These are phyloP conservation scores for Tetramorium alpestre DNA, from an alignment of 1,140 invertebrate species.

Conservation along the genomic window DNA sequence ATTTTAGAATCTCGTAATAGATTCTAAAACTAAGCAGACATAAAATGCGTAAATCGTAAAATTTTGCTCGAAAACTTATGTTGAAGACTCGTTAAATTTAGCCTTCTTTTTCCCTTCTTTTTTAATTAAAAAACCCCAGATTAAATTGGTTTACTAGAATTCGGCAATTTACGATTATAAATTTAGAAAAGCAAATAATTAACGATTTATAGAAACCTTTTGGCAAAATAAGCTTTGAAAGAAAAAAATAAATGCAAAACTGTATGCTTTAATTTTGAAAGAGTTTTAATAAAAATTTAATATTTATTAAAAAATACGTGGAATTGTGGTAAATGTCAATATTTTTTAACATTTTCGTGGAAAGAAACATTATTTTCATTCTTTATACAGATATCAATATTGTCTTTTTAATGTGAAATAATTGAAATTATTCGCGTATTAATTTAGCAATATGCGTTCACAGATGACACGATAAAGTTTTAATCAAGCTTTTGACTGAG, in stretches of 20 bases:
- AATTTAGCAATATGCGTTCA: neutral
- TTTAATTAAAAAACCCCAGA: neutral
- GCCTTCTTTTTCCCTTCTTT: neutral
- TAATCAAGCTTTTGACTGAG: constrained; percentile 21
- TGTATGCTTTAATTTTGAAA: neutral
- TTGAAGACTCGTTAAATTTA: too few species aligned
- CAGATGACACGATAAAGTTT: constrained; percentile 2
- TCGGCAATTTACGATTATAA: neutral
- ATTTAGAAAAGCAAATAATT: neutral
- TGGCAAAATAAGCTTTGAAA: neutral
- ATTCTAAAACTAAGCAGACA: neutral
- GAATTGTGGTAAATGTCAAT: neutral
- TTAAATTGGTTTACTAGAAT: neutral
- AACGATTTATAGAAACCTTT: neutral
- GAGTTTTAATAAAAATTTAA: neutral
- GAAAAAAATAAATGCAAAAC: neutral
- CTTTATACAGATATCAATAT: neutral
- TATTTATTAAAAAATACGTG: neutral
- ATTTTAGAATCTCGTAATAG: neutral
- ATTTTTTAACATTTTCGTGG: neutral
- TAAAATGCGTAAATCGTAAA: neutral
- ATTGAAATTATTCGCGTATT: constrained; percentile 6
- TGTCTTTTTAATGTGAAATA: neutral
- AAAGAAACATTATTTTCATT: neutral
- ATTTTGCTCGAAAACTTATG: neutral